Evolutionary conservation across 2,113 vertebrate species (phyloP).

Genomic region (Saguinus midas): DNA sequence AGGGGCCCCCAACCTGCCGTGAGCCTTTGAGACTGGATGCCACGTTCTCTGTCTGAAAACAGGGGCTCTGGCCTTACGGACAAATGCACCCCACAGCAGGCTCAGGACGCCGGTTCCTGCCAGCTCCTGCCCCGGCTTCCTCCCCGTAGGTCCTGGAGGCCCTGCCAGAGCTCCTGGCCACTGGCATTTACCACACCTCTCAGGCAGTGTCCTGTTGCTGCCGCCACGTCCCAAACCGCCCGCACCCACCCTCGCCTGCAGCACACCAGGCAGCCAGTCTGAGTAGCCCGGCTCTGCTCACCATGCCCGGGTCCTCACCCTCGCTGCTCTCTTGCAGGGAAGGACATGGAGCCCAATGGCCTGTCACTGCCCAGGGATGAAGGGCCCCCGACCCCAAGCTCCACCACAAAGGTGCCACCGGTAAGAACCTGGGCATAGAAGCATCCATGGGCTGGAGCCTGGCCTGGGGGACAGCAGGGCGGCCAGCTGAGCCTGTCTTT

Average conservation of each 20-base stretch:
- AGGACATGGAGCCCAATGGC: conserved; percentile 88
- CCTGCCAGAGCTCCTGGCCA: background rate
- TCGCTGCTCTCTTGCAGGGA: conserved; percentile 84
- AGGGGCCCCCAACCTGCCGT: fast-evolving
- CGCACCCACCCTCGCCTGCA: fast-evolving
- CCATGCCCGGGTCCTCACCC: background rate
- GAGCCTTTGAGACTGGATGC: background rate
- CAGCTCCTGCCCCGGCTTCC: background rate
- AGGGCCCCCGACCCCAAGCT: conserved; percentile 90
- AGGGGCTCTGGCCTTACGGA: background rate
- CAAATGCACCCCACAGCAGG: background rate
- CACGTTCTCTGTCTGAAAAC: background rate
- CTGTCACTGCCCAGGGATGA: conserved; percentile 86
- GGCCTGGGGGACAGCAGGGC: background rate
- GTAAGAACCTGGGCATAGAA: background rate
- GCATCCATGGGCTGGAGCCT: background rate
- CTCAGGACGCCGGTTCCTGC: fast-evolving
- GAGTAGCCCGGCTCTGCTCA: fast-evolving
- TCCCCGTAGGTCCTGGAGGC: background rate
- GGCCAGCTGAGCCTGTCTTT: fast-evolving
- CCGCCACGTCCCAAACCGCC: fast-evolving
- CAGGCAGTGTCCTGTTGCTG: background rate
- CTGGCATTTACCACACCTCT: background rate
- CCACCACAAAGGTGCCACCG: conserved; percentile 87
- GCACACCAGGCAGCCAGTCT: fast-evolving